phyloP scores from a whole-genome alignment of 2,888 invertebrate species.

The Trachelus iudaicus region DNA sequence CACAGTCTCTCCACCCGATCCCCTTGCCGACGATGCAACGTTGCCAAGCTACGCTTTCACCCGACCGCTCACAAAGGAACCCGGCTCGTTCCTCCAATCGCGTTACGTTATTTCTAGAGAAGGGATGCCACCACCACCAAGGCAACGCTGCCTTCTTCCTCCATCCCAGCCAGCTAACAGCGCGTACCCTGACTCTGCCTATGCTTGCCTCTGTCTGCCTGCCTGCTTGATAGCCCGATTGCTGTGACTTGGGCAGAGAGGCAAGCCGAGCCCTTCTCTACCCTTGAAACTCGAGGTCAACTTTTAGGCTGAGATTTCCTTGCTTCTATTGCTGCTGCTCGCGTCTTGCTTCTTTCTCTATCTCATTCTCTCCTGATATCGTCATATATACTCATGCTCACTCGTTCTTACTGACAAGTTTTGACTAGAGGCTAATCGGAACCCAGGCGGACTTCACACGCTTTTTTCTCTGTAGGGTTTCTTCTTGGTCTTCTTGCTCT shows the following conservation, averaged over 20 bases:
- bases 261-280: constrained; percentile 62
- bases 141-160: constrained; percentile 55
- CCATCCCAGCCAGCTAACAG: background rate
- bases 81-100: constrained; percentile 54
- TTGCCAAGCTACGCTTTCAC: constrained; percentile 62
- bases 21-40: constrained; percentile 41
- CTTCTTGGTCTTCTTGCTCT: constrained; percentile 1
- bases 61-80: constrained; percentile 65
- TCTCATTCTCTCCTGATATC: background rate
- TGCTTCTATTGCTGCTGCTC: constrained; percentile 1
- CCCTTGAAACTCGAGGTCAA: constrained; percentile 68
- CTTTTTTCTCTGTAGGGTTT: constrained; percentile 6
- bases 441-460: background rate
- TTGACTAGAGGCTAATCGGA: background rate
- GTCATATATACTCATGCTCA: background rate
- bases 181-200: constrained; percentile 14
- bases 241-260: constrained; percentile 41
- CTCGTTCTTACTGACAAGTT: background rate
- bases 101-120: constrained; percentile 32
- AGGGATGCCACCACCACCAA: constrained; percentile 50
- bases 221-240: constrained; percentile 19
- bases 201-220: constrained; percentile 14
- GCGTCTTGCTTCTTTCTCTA: constrained; percentile 22
- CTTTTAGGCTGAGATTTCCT: constrained; percentile 59
- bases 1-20: background rate